Evolutionary conservation across 2,888 invertebrate species (phyloP).

Genomic region (Cremastobaeus sp.): DNA sequence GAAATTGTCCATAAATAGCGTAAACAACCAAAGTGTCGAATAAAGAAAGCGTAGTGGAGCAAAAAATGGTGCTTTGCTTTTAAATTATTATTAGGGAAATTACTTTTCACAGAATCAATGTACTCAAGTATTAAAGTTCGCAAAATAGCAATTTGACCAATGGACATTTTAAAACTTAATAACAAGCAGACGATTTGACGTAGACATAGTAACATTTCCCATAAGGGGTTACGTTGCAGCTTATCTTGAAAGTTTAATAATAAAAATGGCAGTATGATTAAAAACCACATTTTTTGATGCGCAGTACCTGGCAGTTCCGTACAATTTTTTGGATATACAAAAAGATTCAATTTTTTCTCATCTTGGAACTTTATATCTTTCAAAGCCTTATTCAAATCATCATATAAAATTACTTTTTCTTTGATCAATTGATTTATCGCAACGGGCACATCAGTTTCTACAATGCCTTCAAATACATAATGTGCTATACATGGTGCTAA

Average conservation of each 20-base stretch:
- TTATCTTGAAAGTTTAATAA: slow-evolving; percentile 11
- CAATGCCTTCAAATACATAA: slow-evolving; percentile 61
- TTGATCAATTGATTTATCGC: slow-evolving; percentile 54
- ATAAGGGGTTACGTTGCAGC: neutral
- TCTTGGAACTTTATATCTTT: neutral
- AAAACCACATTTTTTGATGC: slow-evolving; percentile 15
- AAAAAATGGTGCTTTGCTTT: neutral
- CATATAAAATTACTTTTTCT: neutral
- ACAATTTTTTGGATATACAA: neutral
- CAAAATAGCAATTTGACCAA: neutral
- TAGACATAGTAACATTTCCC: slow-evolving; percentile 9
- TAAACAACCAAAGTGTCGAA: neutral
- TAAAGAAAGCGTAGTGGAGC: neutral
- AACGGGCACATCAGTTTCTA: slow-evolving; percentile 57
- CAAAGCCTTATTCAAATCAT: slow-evolving; percentile 1
- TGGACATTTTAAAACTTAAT: slow-evolving; percentile 32
- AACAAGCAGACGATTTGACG: slow-evolving; percentile 3
- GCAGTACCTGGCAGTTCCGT: slow-evolving; percentile 2
- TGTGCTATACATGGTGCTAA: slow-evolving; percentile 55
- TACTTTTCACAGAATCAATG: neutral
- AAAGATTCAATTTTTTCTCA: slow-evolving; percentile 4
- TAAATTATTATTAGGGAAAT: neutral
- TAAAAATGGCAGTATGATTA: slow-evolving; percentile 8
- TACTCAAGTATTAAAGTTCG: neutral
- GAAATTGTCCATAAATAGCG: neutral